phyloP scores from a whole-genome alignment of 1,140 invertebrate species.

The Leptinotarsa lineolata region DNA sequence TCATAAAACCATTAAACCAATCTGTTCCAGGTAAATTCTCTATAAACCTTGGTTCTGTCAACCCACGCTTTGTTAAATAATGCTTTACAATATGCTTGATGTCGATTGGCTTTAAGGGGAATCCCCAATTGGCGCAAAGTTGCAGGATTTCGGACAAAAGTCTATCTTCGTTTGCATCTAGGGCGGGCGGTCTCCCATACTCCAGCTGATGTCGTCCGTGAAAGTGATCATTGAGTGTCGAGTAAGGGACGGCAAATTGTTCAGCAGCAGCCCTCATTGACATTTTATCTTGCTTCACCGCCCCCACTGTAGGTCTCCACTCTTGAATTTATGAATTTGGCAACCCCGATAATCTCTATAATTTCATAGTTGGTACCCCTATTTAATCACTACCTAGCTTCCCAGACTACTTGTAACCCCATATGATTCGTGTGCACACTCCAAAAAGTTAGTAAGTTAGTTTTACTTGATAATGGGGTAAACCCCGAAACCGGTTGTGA shows the following conservation, averaged over 20 bases:
- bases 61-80: slow-evolving; percentile 34
- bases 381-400: too few relatives aligned
- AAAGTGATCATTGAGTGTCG: slow-evolving; percentile 13
- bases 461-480: too few relatives aligned
- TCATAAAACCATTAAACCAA: slow-evolving; percentile 43
- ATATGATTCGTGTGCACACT: too few relatives aligned
- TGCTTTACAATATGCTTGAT: slow-evolving; percentile 20
- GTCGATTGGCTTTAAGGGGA: slow-evolving; percentile 26
- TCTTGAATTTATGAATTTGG: too few relatives aligned
- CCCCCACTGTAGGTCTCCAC: too few relatives aligned
- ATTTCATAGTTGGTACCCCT: too few relatives aligned
- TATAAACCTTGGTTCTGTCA: slow-evolving; percentile 38
- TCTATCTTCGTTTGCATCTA: slow-evolving; percentile 19
- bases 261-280: slow-evolving; percentile 16
- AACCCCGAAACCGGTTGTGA: too few relatives aligned
- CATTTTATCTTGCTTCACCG: too few relatives aligned
- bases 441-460: too few relatives aligned
- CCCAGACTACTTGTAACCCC: too few relatives aligned
- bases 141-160: slow-evolving; percentile 12
- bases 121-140: too few relatives aligned
- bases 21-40: slow-evolving; percentile 49
- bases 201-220: slow-evolving; percentile 12
- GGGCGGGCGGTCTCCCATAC: slow-evolving; percentile 15
- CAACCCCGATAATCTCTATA: too few relatives aligned
- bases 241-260: slow-evolving; percentile 10